Base-by-base conservation (phyloP, 1,140 invertebrate species). In the Camponotus vicinus region DNA sequence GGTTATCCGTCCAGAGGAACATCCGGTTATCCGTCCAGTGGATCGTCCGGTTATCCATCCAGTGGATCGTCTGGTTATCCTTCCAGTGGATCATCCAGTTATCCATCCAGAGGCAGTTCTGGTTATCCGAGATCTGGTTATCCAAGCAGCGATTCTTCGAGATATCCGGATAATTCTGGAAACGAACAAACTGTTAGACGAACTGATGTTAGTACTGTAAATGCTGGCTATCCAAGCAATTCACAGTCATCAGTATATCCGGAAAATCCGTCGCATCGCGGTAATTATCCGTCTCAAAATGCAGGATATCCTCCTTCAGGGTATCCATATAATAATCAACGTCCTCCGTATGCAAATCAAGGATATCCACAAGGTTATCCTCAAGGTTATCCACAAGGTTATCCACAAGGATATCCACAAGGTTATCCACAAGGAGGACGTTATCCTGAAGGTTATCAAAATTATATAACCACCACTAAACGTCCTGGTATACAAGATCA, bases 401-500 rank as follows among this genome's bases (percentile, higher is more conserved):
- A 34, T 13, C 49, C 42, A 45, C 42, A n/a, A 2, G 80, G 73
- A 21, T 88, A 91, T 75, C 90, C 78, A 27, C 76, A 87, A 49
- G 71, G 69, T 80, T 27, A 34, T 13, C 49, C 37, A 40, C 37
- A 15, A 2, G 84, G 73, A 34, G 55, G 73, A 76, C 21, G 21
- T 75, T 88, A 91, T 75, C 90, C 27, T 27, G 27, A 75, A 32
- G 86, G 86, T 7, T 27, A 27, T 27, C 76, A 82, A 9, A 80
- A 80, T 80, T 80, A 80, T 57, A 55, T 70, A 9, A 69, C 90
- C 55, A 77, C 91, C 32, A 89, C 90, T 0, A 94, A 90, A 13
- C 94, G 93, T 61, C 93, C 94, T 0, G 89, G 91, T 55, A 80
- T 95, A 15, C 82, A 64, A 6, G 94, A 95, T 69, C 90, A 94